These are phyloP conservation scores for Tetropium fuscum DNA, from an alignment of 2,888 invertebrate genomes.

Conservation along the genomic window DNA sequence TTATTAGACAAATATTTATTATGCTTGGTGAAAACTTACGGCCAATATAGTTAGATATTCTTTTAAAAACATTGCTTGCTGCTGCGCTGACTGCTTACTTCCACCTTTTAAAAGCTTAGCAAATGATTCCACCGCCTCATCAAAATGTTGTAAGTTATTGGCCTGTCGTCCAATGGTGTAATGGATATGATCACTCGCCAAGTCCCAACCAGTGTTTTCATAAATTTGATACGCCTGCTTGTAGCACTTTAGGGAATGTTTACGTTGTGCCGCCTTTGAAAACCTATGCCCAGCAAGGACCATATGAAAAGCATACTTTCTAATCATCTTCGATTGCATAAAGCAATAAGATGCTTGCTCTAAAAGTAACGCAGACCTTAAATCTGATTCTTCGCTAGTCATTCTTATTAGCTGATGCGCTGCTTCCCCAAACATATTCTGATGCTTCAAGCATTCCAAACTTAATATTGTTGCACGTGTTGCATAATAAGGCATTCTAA, in stretches of 20 bases:
- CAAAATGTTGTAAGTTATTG: conserved; percentile 79
- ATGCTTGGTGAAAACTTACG: conserved; percentile 66
- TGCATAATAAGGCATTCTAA: conserved; percentile 90
- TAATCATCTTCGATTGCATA: conserved; percentile 79
- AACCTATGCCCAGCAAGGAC: conserved; percentile 96
- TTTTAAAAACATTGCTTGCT: conserved; percentile 85
- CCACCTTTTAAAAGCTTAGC: conserved; percentile 80
- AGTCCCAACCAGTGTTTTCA: conserved; percentile 84
- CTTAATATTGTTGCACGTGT: conserved; percentile 92
- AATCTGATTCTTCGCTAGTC: conserved; percentile 97
- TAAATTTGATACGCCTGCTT: conserved; percentile 87
- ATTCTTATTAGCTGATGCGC: conserved; percentile 94
- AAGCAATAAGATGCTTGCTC: conserved; percentile 98
- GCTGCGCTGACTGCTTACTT: conserved; percentile 77
- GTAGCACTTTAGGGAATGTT: conserved; percentile 93
- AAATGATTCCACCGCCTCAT: conserved; percentile 81
- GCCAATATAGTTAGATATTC: conserved; percentile 90
- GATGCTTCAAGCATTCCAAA: conserved; percentile 85
- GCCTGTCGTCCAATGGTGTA: conserved; percentile 94
- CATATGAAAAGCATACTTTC: conserved; percentile 97
- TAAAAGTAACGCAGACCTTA: conserved; percentile 91
- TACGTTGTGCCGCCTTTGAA: conserved; percentile 91
- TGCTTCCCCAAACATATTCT: conserved; percentile 88
- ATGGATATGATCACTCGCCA: conserved; percentile 96
- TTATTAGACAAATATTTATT: conserved; percentile 20